Conservation (phyloP, 1,140 invertebrate species). For the Drosophila nigromelanica region DNA sequence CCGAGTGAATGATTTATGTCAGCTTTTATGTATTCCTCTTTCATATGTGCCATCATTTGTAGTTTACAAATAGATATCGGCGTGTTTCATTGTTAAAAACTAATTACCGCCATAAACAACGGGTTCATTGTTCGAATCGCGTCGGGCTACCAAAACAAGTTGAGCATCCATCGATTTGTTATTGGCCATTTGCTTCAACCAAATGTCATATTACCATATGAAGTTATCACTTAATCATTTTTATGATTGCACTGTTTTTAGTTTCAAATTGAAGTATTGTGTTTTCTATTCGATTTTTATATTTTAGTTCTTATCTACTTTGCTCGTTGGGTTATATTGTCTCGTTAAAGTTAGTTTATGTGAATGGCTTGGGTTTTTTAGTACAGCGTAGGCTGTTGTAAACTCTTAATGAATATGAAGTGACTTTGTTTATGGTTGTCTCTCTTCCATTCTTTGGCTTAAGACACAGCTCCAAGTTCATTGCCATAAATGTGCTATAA, state of each 20-base stretch:
- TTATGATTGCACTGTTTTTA: conserved; percentile 44
- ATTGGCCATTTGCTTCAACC: conserved; percentile 19
- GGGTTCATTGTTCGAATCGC: conserved; percentile 26
- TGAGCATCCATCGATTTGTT: conserved; percentile 25
- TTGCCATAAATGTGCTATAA: neutral
- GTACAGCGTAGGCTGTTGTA: conserved; percentile 17
- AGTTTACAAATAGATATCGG: conserved; percentile 27
- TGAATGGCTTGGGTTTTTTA: conserved; percentile 6
- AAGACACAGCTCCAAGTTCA: neutral
- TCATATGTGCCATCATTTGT: conserved; percentile 26
- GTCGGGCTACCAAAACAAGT: conserved; percentile 14
- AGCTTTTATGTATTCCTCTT: conserved; percentile 21
- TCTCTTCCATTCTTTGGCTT: neutral
- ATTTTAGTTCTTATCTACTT: conserved; percentile 7
- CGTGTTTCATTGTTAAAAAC: conserved; percentile 47
- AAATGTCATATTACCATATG: conserved; percentile 35
- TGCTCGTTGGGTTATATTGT: conserved; percentile 16
- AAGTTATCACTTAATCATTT: conserved; percentile 70
- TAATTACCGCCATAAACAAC: conserved; percentile 61
- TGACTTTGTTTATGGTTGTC: conserved; percentile 17
- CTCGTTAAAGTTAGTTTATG: conserved; percentile 43
- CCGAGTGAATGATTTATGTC: conserved; percentile 59
- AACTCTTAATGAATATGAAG: conserved; percentile 42
- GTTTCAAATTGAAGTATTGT: conserved; percentile 14
- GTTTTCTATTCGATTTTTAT: conserved; percentile 15